phyloP scores from a whole-genome alignment of 2,888 invertebrate species.

The Myathropa florea region DNA sequence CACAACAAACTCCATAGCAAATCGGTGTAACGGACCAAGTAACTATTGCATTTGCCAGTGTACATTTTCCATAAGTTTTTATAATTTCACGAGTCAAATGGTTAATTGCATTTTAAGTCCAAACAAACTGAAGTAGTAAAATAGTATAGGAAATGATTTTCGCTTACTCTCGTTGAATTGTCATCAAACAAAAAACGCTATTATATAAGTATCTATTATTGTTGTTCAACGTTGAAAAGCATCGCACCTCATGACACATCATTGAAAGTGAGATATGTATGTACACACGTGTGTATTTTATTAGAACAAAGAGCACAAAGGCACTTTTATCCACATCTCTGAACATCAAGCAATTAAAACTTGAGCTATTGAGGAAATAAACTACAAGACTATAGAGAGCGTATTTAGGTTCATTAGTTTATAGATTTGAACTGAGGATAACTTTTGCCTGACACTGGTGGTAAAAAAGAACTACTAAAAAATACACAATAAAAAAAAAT shows the following conservation, averaged over 20 bases:
- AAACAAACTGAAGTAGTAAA: neutral
- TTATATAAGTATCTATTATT: neutral
- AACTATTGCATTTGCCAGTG: too few relatives aligned
- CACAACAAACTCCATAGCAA: too few relatives aligned
- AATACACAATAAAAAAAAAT: too few relatives aligned
- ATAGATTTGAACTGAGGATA: neutral
- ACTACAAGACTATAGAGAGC: neutral
- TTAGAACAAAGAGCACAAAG: neutral
- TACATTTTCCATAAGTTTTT: too few relatives aligned
- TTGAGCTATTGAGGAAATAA: neutral
- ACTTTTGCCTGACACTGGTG: neutral
- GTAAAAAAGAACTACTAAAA: neutral
- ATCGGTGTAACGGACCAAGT: too few relatives aligned
- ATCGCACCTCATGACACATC: neutral
- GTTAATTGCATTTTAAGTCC: neutral
- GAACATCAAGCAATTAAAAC: neutral
- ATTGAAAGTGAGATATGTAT: neutral
- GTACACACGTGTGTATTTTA: neutral
- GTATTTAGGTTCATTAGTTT: neutral
- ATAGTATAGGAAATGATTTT: neutral
- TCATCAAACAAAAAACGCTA: neutral
- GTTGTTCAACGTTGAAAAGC: neutral
- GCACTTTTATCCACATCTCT: neutral
- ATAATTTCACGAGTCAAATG: too few relatives aligned
- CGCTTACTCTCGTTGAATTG: neutral